phyloP scores from a whole-genome alignment of 2,113 vertebrate species.

The Cynopterus brachyotis region DNA sequence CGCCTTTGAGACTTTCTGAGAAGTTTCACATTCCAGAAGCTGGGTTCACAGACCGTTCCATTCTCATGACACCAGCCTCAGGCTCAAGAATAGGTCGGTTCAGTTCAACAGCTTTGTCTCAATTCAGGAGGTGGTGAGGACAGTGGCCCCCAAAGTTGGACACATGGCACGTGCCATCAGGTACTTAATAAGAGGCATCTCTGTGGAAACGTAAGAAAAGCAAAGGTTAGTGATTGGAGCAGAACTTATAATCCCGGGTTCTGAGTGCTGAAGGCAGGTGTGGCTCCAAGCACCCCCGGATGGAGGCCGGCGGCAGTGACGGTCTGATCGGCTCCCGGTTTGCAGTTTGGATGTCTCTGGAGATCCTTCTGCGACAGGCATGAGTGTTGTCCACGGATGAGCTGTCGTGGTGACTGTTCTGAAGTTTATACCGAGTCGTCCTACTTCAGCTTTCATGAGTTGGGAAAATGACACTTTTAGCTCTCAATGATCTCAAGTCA shows the following conservation, averaged over 20 bases:
- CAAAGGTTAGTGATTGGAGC: neutral
- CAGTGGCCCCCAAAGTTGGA: neutral
- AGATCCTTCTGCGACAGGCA: neutral
- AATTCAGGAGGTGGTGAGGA: neutral
- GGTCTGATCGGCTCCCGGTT: neutral
- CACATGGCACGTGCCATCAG: neutral
- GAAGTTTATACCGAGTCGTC: neutral
- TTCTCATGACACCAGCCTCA: neutral
- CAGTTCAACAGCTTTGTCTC: neutral
- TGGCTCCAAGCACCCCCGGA: neutral
- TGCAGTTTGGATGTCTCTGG: neutral
- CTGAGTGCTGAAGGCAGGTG: neutral
- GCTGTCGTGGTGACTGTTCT: no score
- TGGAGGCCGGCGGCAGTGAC: no score
- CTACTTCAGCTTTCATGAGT: neutral
- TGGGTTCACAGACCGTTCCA: neutral
- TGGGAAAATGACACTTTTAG: neutral
- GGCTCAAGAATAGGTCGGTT: neutral
- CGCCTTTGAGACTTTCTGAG: neutral
- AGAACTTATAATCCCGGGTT: accelerated
- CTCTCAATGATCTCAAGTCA: neutral
- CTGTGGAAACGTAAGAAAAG: neutral
- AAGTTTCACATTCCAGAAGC: neutral
- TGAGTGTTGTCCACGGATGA: neutral
- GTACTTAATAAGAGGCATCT: neutral